Base-by-base conservation (phyloP, 2,113 vertebrate genomes). In the Urocolius indicus region DNA sequence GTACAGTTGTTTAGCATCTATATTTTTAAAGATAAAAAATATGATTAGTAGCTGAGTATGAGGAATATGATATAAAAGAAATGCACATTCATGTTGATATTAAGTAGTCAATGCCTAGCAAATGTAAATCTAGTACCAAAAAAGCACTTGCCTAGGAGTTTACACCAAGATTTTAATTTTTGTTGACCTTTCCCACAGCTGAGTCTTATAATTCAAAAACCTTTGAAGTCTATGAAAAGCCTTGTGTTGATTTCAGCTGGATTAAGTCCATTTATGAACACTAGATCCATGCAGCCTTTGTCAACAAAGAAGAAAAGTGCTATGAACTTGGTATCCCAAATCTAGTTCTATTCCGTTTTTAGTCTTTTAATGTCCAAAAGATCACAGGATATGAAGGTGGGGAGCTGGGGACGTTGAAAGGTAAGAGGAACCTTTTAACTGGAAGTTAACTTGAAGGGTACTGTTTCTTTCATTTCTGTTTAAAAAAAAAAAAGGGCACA, bases 191-290 rank as follows among this genome's bases (percentile, higher is more conserved):
- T 93, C 65, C 23, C 68, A 75, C 45, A 90, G 48, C 61, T 84
- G 13, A 86, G 23, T 57, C 29, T 84, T 84, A 62, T 84, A 79
- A 93, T 91, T 88, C 21, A 85, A 72, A 96, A 86, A 43, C 61
- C 38, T 94, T 95, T 94, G 79, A 95, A 95, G 95, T 82, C 38
- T 24, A 5, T 96, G 86, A 94, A 95, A 95, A 94, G 77, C 71
- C 75, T 83, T 89, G 83, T 96, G 86, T 95, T 89, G 68, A 87
- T 93, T 95, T 92, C 41, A 36, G 32, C 81, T 95, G 84, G 77
- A 79, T 73, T 61, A 77, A 74, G 63, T 87, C 73, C 74, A 59
- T 62, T 27, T 91, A 52, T 63, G 68, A 91, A 75, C 36, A 45
- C 65, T 94, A 48, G 52, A 58, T 61, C 75, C 61, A 48, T 69